Base-by-base conservation (phyloP, 2,797 vertebrate species). In the Sebastes minor region DNA sequence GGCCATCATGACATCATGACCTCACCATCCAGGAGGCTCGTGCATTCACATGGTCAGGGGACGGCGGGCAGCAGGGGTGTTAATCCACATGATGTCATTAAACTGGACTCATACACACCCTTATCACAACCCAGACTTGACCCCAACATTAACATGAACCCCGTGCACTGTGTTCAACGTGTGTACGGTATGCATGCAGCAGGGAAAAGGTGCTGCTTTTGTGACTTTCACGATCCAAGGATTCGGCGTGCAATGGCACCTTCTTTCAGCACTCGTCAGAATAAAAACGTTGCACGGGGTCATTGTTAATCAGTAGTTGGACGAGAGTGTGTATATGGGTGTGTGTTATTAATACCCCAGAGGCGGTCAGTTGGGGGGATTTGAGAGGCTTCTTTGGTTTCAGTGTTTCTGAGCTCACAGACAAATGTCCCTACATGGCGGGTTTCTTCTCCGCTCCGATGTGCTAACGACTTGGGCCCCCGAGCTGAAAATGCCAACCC, bases 11-110 rank as follows among this genome's bases (percentile, higher is more conserved):
- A 95, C 90, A 60, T 88, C 90, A 93, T 95, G 93, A 95, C 90
- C 93, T 95, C 94, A 95, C 87, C 90, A 88, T 91, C 80, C 82
- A 89, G 83, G 93, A 94, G 94, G 93, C 90, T 89, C 9, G 81
- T 89, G 87, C 90, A 90, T 94, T 85, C 92, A 92, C 90, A 87
- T 83, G 85, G 84, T 89, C 74, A 23, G 79, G 81, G 82, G 86
- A 83, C 20, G 59, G 60, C 13, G 76, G 87, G 81, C 60, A 81
- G 81, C 82, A 60, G 62, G 73, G 83, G 93, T 95, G 90, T 93
- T 92, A 71, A 91, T 92, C 94, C 93, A 93, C 92, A 94, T 95
- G 94, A 94, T 94, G 94, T 95, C 91, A 95, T 92, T 91, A 87
- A 90, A 92, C 70, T 87, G 72, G 79, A 92, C 79, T 64, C 82